phyloP scores from a whole-genome alignment of 2,888 invertebrate genomes.

The Tethea ocularis region DNA sequence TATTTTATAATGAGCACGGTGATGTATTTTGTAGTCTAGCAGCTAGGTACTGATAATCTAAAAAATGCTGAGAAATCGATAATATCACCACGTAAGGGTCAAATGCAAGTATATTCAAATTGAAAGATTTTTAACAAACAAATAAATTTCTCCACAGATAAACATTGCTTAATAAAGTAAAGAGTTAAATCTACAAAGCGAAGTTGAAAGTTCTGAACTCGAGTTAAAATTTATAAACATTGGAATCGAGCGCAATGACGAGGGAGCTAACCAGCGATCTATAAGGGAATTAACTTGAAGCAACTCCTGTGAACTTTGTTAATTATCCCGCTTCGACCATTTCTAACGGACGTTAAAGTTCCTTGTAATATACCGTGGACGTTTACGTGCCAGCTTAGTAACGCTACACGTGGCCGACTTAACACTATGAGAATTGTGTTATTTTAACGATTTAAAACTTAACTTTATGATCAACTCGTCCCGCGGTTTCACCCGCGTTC shows the following conservation, averaged over 20 bases:
- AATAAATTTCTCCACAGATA: neutral
- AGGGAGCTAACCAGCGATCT: conserved; percentile 38
- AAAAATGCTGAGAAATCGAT: too few species aligned
- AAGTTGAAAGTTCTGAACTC: neutral
- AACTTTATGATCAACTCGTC: too few species aligned
- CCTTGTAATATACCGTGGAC: conserved; percentile 31
- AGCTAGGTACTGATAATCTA: too few species aligned
- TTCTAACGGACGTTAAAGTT: conserved; percentile 32
- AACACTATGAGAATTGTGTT: conserved; percentile 15
- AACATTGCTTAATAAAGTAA: conserved; percentile 3
- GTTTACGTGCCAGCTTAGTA: conserved; percentile 35
- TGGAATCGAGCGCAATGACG: conserved; percentile 15
- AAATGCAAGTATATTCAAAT: neutral
- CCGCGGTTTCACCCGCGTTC: too few species aligned
- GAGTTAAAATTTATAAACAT: conserved; percentile 11
- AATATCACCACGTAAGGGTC: too few species aligned
- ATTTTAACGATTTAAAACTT: too few species aligned
- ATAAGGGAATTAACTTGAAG: conserved; percentile 45
- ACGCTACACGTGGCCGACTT: conserved; percentile 18
- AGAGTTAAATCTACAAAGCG: conserved; percentile 3
- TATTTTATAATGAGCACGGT: too few species aligned
- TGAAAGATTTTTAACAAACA: neutral
- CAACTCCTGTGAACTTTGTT: conserved; percentile 55
- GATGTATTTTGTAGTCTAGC: too few species aligned
- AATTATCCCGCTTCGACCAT: conserved; percentile 52